Evolutionary conservation across 2,888 invertebrate genomes (phyloP).

Genomic region (Brachypterus glaber): DNA sequence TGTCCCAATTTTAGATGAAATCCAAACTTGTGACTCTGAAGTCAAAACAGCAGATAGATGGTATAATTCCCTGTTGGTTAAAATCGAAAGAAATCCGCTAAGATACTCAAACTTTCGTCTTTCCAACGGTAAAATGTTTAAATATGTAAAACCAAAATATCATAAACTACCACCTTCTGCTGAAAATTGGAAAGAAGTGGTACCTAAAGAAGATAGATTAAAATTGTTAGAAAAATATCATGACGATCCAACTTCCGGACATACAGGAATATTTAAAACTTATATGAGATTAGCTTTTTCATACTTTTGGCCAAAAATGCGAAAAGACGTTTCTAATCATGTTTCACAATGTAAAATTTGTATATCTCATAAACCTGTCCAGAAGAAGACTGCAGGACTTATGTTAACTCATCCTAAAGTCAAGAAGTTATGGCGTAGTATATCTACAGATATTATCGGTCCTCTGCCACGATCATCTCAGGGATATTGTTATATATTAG

Average conservation of each 20-base stretch:
- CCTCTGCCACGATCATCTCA: conserved; percentile 9
- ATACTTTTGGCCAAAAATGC: conserved; percentile 12
- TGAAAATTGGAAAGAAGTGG: conserved; percentile 6
- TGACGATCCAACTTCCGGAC: conserved; percentile 8
- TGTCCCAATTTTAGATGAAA: conserved; percentile 7
- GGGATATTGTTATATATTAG: conserved; percentile 16
- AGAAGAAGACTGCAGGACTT: conserved; percentile 6
- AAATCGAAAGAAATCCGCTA: conserved; percentile 5
- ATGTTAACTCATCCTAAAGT: conserved; percentile 7
- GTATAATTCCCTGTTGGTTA: too few species aligned
- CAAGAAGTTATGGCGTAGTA: conserved; percentile 14
- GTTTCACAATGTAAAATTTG: conserved; percentile 6
- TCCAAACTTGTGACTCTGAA: not conserved
- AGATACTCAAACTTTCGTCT: conserved; percentile 8
- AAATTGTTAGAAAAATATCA: not conserved
- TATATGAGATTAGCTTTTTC: conserved; percentile 3
- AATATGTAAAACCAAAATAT: conserved; percentile 7
- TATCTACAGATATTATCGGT: conserved; percentile 13
- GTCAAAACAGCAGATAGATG: conserved; percentile 6
- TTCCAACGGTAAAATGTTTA: conserved; percentile 7
- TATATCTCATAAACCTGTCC: conserved; percentile 10
- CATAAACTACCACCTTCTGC: conserved; percentile 1
- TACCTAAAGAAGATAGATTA: not conserved
- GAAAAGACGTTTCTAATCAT: conserved; percentile 5
- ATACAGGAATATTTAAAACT: conserved; percentile 7